phyloP scores from a whole-genome alignment of 2,113 vertebrate species.

The Leptodactylus fuscus region DNA sequence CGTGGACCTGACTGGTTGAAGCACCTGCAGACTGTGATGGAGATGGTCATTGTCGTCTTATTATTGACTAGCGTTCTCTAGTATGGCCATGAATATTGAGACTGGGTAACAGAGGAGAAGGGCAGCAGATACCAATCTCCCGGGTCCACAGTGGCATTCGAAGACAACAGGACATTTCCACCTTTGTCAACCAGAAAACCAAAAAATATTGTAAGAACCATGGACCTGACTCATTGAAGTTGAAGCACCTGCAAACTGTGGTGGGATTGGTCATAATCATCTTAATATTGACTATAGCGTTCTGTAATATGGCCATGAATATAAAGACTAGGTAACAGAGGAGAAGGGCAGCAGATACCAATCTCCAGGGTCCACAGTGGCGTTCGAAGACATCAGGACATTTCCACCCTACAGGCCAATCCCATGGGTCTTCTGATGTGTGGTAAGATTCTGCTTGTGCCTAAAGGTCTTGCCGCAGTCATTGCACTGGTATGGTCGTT shows the following conservation, averaged over 20 bases:
- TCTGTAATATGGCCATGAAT: not conserved
- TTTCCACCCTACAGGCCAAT: constrained; percentile 24
- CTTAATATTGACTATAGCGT: not conserved
- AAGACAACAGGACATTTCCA: no score
- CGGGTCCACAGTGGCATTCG: no score
- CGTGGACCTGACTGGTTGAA: not conserved
- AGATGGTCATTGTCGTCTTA: not conserved
- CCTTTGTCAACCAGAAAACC: not conserved
- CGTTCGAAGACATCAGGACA: no score
- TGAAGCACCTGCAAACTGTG: no score
- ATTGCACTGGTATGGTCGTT: constrained; percentile 52
- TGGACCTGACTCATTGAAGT: not conserved
- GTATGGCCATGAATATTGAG: not conserved
- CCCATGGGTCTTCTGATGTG: constrained; percentile 52
- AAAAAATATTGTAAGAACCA: not conserved
- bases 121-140: not conserved
- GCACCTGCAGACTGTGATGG: no score
- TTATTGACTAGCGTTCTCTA: not conserved
- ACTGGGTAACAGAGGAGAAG: not conserved
- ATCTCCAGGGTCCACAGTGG: not conserved
- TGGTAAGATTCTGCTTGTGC: constrained; percentile 56
- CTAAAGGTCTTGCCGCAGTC: constrained; percentile 54
- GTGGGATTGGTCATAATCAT: not conserved
- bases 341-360: not conserved
- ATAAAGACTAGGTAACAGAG: not conserved